phyloP scores from a whole-genome alignment of 2,113 vertebrate species.

The Anarhynchus alexandrinus region DNA sequence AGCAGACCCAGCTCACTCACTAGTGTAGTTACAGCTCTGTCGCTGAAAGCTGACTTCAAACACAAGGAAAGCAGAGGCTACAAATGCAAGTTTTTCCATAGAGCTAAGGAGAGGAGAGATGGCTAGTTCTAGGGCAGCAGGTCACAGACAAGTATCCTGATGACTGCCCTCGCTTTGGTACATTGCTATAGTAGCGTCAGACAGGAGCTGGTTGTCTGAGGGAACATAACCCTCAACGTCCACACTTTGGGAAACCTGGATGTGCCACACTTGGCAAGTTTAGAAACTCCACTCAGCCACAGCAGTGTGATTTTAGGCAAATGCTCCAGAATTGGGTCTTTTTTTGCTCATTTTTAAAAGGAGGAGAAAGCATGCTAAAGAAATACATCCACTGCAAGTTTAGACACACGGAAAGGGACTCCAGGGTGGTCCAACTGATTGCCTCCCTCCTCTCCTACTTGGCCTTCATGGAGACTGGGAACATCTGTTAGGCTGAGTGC shows the following conservation, averaged over 20 bases:
- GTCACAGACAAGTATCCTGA: not conserved
- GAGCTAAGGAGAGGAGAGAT: not conserved
- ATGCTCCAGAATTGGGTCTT: not conserved
- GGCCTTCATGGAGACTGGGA: not conserved
- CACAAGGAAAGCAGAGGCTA: not conserved
- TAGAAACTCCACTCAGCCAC: not conserved
- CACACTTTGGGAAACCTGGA: not conserved
- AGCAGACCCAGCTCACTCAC: not conserved
- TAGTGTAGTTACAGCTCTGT: not conserved
- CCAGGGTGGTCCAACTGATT: not conserved
- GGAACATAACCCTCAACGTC: not conserved
- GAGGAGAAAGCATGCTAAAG: not conserved
- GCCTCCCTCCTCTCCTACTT: not conserved
- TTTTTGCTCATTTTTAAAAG: not conserved
- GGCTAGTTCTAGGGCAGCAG: not conserved
- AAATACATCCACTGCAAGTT: not conserved
- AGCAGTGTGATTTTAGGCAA: not conserved
- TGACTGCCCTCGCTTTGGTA: not conserved
- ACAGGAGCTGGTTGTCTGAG: not conserved
- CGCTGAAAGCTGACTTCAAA: not conserved
- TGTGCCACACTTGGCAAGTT: rapidly evolving
- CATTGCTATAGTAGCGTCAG: rapidly evolving
- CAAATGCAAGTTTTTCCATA: not conserved
- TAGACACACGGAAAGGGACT: not conserved
- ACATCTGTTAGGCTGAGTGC: not conserved